phyloP scores from a whole-genome alignment of 1,140 invertebrate species.

The Procambarus clarkii region DNA sequence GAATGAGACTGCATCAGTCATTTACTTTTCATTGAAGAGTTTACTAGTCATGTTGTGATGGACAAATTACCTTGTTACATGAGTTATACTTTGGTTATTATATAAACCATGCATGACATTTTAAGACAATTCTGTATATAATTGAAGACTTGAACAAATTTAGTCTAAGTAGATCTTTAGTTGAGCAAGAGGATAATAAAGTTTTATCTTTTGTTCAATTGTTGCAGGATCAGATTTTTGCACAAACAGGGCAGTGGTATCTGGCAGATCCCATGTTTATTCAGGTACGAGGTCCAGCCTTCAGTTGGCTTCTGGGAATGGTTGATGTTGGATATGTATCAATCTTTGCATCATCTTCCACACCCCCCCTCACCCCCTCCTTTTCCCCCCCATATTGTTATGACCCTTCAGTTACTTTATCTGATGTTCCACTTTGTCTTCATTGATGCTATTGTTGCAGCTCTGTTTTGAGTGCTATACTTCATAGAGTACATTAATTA shows the following conservation, averaged over 20 bases:
- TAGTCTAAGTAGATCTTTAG: neutral
- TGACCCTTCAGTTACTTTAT: neutral
- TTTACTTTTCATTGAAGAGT: neutral
- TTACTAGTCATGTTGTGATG: neutral
- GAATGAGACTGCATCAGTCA: neutral
- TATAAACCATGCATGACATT: neutral
- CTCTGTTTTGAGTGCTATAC: conserved; percentile 3
- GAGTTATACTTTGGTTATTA: neutral
- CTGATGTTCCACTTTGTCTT: neutral
- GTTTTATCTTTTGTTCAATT: conserved; percentile 42
- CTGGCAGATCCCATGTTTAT: conserved; percentile 57
- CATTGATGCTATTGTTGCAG: conserved; percentile 4
- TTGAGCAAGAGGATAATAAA: conserved; percentile 35
- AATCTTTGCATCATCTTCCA: conserved; percentile 15
- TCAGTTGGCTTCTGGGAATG: conserved; percentile 51
- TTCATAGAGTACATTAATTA: neutral
- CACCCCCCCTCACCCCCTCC: neutral
- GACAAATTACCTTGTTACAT: neutral
- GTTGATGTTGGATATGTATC: conserved; percentile 48
- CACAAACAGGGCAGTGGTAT: conserved; percentile 58
- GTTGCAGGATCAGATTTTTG: conserved; percentile 56
- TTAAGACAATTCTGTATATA: neutral
- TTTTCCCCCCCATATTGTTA: neutral
- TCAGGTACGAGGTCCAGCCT: conserved; percentile 49
- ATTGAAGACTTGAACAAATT: neutral